Conservation (phyloP, 2,113 vertebrate genomes). For the Oncorhynchus nerka region DNA sequence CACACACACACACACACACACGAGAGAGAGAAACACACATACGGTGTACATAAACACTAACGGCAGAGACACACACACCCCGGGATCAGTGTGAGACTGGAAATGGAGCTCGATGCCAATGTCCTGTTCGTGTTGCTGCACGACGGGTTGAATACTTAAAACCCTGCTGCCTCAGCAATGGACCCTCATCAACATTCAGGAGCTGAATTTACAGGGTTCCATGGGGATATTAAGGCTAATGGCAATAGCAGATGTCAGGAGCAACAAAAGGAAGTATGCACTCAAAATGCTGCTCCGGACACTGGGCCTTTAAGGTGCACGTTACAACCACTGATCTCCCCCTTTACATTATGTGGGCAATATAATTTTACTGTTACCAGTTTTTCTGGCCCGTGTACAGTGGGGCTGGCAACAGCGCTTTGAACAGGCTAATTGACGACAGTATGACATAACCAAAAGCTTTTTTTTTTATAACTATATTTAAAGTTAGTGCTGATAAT, state of each 20-base stretch:
- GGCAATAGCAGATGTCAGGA: conserved; percentile 38
- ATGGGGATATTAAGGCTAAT: conserved; percentile 41
- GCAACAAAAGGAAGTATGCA: conserved; percentile 36
- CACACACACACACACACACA: conserved; percentile 24
- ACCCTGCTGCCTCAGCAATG: conserved; percentile 12
- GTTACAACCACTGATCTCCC: conserved; percentile 1
- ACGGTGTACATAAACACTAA: conserved; percentile 18
- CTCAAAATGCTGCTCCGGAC: conserved; percentile 29
- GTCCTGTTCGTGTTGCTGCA: conserved; percentile 17
- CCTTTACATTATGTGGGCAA: conserved; percentile 14
- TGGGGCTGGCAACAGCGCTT: neutral
- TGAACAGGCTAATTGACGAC: neutral
- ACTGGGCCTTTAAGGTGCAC: conserved; percentile 21
- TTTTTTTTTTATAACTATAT: no score
- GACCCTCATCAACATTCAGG: conserved; percentile 35
- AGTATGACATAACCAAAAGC: conserved; percentile 3
- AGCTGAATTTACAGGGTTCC: conserved; percentile 6
- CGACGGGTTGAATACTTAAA: conserved; percentile 22
- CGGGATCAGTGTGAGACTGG: conserved; percentile 15
- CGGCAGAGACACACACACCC: conserved; percentile 8
- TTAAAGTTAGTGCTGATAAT: no score
- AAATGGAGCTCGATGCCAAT: conserved; percentile 21
- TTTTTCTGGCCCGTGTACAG: conserved; percentile 1
- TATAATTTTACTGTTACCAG: no score
- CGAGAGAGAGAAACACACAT: neutral